These are phyloP conservation scores for Cygnus atratus DNA, from an alignment of 2,113 vertebrate species.

Conservation along the genomic window DNA sequence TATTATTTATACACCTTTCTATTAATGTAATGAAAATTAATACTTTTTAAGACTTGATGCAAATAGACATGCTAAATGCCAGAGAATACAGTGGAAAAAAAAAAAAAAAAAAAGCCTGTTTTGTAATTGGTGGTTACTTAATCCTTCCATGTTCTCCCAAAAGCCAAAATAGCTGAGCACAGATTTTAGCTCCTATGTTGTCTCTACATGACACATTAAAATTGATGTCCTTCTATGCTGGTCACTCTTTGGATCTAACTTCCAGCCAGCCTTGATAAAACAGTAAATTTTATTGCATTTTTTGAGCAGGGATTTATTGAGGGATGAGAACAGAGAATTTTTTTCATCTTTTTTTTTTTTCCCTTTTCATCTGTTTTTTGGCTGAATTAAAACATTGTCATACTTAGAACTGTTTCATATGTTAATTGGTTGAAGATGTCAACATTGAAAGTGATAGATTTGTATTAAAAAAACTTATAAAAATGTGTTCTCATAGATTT, in stretches of 20 bases:
- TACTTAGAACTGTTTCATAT: background rate
- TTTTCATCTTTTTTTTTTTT: background rate
- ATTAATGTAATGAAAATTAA: background rate
- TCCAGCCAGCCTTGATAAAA: constrained; percentile 39
- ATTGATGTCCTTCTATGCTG: constrained; percentile 29
- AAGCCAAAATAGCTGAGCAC: constrained; percentile 20
- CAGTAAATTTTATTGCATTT: constrained; percentile 28
- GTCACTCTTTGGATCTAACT: constrained; percentile 48
- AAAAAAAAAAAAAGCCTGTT: too few species aligned
- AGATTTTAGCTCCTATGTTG: background rate
- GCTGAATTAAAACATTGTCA: background rate
- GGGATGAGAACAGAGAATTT: background rate
- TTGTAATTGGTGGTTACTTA: background rate
- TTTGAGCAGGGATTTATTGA: too few species aligned
- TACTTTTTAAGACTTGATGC: background rate
- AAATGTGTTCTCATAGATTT: background rate
- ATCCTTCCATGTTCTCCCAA: background rate
- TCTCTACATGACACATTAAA: background rate
- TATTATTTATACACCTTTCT: background rate
- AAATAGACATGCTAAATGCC: background rate
- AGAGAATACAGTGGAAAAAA: background rate
- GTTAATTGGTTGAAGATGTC: constrained; percentile 4
- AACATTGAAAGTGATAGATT: background rate
- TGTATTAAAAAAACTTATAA: background rate
- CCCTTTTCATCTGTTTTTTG: background rate